These are phyloP conservation scores for Astreopora myriophthalma DNA, from an alignment of 64 coral and sea anemone species.

Conservation along the genomic window DNA sequence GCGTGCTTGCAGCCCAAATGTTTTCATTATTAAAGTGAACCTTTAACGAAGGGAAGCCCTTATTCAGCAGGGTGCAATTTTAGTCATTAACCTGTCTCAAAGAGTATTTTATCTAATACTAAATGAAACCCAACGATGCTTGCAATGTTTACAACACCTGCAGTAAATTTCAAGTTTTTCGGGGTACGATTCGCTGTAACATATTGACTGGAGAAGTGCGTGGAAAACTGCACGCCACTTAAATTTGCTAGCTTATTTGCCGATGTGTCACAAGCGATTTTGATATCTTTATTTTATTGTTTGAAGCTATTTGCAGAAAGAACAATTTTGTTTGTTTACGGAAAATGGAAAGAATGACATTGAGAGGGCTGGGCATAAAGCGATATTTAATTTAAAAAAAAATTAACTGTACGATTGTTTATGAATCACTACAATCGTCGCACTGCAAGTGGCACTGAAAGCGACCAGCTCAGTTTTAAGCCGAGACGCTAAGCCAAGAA, in stretches of 20 bases:
- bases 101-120: background rate
- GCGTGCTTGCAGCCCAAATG: background rate
- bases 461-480: background rate
- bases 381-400: background rate
- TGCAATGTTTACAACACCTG: background rate
- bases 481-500: background rate
- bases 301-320: background rate
- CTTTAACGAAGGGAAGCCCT: background rate
- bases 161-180: background rate
- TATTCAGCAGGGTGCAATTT: background rate
- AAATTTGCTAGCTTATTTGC: background rate
- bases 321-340: background rate
- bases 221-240: background rate
- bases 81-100: background rate
- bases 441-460: background rate
- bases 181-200: background rate
- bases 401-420: background rate
- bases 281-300: background rate
- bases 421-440: background rate
- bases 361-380: background rate
- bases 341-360: conserved; percentile 5
- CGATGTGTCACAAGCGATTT: background rate
- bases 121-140: background rate
- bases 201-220: background rate
- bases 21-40: background rate